Base-by-base conservation (phyloP, 2,888 invertebrate species). In the Trissonchulus sp. region DNA sequence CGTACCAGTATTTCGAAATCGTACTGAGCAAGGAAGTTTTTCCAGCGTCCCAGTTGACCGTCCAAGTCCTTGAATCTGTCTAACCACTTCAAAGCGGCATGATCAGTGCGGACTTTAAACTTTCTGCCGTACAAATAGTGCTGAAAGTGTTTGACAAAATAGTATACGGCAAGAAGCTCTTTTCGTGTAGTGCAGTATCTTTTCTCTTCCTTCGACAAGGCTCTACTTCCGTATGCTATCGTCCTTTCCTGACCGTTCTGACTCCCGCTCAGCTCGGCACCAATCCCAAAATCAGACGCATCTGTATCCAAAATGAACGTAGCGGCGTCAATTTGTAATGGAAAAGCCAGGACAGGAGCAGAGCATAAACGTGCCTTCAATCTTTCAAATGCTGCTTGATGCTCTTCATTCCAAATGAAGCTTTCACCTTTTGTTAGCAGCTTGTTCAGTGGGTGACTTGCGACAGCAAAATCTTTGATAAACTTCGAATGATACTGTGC, bases 271-370 rank as follows among this genome's bases (percentile, higher is more conserved):
- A 65, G 65, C 8, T 31, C 65, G 15, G 65, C 65, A 8, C 65
- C 65, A 8, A 65, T 8, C 31, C 31, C 65, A 65, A 15, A 65
- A 15, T n/a, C 31, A 15, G 65, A 65, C 31, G 65, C 65, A n/a
- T 65, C 65, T 65, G 65, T 65, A 30, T 65, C 31, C 8, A 65
- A 3, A 8, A 65, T 30, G 65, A 65, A 65, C 8, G 65, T 60
- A 28, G 38, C 1, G 15, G 8, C 18, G 48, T 63, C 62, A 34
- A 75, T 62, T n/a, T n/a, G n/a, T n/a, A n/a, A n/a, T 18, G 75
- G 75, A 35, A 75, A 73, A 8, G 48, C 62, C 2, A 75, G 31
- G 3, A 75, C 8, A 1, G 75, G 75, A 2, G 37, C 74, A 18
- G 23, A 3, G 18, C 35, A 23, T 28, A 75, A 30, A 23, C 2